Evolutionary conservation across 2,888 invertebrate genomes (phyloP).

Genomic region (Megastigmus dorsalis): DNA sequence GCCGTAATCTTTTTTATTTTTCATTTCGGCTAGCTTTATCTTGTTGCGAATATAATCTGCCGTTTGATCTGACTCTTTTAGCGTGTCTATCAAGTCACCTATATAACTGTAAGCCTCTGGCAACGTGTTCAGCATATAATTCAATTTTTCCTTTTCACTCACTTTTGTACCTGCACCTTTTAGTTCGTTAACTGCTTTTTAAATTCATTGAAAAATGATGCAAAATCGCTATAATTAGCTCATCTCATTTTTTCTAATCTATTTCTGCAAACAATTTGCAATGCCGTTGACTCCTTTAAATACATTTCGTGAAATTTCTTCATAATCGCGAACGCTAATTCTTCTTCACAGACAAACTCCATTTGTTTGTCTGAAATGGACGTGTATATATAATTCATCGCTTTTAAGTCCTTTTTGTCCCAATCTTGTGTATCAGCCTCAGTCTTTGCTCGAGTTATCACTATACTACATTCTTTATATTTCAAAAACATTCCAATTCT

Average conservation of each 20-base stretch:
- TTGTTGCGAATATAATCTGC: background rate
- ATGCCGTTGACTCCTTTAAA: background rate
- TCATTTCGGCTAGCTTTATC: slow-evolving; percentile 3
- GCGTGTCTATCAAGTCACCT: background rate
- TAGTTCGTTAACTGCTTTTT: background rate
- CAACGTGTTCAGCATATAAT: background rate
- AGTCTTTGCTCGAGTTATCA: too few relatives aligned
- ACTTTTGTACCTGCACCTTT: background rate
- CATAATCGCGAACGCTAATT: too few relatives aligned
- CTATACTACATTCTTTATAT: too few relatives aligned
- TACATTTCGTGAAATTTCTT: slow-evolving; percentile 8
- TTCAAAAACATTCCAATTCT: too few relatives aligned
- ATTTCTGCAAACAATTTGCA: background rate
- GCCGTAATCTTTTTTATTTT: background rate
- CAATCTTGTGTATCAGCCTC: too few relatives aligned
- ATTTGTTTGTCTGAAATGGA: too few relatives aligned
- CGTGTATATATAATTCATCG: too few relatives aligned
- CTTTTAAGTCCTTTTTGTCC: too few relatives aligned
- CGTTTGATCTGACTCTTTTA: background rate
- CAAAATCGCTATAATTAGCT: background rate
- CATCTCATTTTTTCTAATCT: background rate
- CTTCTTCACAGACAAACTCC: too few relatives aligned
- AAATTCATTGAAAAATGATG: slow-evolving; percentile 2
- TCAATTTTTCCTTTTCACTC: background rate
- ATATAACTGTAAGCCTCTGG: background rate